Evolutionary conservation across 1,140 invertebrate species (phyloP).

Genomic region (Berghia stephanieae): DNA sequence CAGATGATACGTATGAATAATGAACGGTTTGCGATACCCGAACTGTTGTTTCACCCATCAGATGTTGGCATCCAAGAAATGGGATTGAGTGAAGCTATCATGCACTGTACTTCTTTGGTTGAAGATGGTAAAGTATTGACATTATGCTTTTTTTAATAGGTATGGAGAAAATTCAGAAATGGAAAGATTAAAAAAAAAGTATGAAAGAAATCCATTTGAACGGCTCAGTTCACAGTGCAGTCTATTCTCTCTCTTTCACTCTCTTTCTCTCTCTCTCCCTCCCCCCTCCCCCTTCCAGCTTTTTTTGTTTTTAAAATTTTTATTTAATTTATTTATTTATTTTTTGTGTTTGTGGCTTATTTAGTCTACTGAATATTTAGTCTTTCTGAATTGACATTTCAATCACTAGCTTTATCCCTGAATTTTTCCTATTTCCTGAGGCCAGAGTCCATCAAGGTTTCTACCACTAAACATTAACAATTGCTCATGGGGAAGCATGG

Average conservation of each 20-base stretch:
- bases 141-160: background rate
- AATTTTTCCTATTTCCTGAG: no score
- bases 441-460: no score
- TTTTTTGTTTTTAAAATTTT: background rate
- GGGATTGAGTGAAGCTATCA: conserved; percentile 91
- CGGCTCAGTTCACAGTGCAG: background rate
- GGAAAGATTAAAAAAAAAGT: no score
- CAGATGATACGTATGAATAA: conserved; percentile 90
- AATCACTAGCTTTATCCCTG: no score
- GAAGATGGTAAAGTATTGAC: conserved; percentile 69
- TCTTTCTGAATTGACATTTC: no score
- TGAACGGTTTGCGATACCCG: conserved; percentile 86
- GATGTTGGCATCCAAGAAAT: conserved; percentile 94
- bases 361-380: no score
- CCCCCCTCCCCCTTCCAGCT: background rate
- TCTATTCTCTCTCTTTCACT: background rate
- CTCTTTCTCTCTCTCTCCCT: background rate
- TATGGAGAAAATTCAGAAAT: background rate
- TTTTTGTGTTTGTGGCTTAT: no score
- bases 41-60: conserved; percentile 93
- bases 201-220: background rate
- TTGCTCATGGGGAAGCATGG: no score
- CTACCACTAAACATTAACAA: no score
- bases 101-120: conserved; percentile 68
- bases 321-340: background rate